These are phyloP conservation scores for Xestia ashworthii DNA, from an alignment of 2,888 invertebrate species.

Conservation along the genomic window DNA sequence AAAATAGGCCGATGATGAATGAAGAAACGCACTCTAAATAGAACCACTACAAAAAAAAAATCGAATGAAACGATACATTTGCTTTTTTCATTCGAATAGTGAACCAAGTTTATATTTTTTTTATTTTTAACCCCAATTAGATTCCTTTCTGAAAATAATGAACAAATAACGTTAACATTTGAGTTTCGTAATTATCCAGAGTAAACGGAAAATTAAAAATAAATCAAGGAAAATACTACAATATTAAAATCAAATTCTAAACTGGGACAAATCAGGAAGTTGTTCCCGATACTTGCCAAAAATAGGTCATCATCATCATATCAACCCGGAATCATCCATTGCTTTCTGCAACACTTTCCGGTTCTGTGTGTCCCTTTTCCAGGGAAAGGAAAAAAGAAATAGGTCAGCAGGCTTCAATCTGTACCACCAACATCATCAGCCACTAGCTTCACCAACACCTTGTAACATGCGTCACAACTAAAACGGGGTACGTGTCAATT, in stretches of 20 bases:
- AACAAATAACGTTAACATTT: neutral
- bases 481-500: slow-evolving; percentile 82
- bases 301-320: neutral
- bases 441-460: slow-evolving; percentile 55
- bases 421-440: slow-evolving; percentile 13
- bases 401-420: slow-evolving; percentile 20
- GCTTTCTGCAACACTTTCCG: too few relatives aligned
- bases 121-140: neutral
- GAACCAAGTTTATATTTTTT: too few relatives aligned
- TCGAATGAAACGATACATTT: too few relatives aligned
- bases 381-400: neutral
- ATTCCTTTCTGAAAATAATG: neutral
- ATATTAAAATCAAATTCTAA: neutral
- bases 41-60: neutral
- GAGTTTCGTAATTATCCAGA: neutral
- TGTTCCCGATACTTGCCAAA: neutral
- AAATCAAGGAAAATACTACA: neutral
- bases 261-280: neutral
- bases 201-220: neutral
- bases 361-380: too few relatives aligned
- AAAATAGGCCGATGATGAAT: too few relatives aligned
- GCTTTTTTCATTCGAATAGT: neutral
- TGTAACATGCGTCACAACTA: slow-evolving; percentile 75
- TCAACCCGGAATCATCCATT: too few relatives aligned
- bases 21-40: neutral